Evolutionary conservation across 2,113 vertebrate genomes (phyloP).

Genomic region (Silurus asotus): DNA sequence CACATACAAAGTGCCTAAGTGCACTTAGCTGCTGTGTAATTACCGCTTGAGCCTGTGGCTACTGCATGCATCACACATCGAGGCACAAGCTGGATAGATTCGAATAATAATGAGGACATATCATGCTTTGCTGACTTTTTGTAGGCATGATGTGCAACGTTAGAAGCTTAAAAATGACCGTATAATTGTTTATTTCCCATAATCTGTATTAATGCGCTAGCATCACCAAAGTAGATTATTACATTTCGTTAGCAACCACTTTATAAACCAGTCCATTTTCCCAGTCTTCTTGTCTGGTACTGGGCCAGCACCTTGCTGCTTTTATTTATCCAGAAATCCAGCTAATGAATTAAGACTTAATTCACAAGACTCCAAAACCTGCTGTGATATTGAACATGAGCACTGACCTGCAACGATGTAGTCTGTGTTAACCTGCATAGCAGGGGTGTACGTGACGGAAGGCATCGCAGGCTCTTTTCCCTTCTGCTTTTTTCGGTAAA

Average conservation of each 20-base stretch:
- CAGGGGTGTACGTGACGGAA: conserved; percentile 88
- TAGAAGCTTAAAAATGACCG: neutral
- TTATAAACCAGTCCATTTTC: neutral
- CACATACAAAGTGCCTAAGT: neutral
- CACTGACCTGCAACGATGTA: conserved; percentile 81
- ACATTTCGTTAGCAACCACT: neutral
- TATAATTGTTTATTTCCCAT: neutral
- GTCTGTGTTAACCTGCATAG: conserved; percentile 82
- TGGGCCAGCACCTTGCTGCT: neutral
- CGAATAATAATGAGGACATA: neutral
- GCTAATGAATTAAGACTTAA: neutral
- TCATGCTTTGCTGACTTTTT: neutral
- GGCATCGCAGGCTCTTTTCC: conserved; percentile 89
- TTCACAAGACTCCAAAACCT: neutral
- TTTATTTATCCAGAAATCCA: neutral
- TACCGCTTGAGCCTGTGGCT: neutral
- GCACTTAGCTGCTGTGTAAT: neutral
- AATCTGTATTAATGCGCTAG: neutral
- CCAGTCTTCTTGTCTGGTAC: too few species aligned
- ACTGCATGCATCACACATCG: neutral
- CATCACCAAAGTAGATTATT: neutral
- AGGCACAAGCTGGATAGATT: neutral
- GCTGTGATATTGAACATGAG: neutral
- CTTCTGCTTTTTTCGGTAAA: conserved; percentile 93
- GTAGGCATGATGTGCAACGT: neutral